Conservation (phyloP, 2,888 invertebrate genomes). For the Aphidius colemani region DNA sequence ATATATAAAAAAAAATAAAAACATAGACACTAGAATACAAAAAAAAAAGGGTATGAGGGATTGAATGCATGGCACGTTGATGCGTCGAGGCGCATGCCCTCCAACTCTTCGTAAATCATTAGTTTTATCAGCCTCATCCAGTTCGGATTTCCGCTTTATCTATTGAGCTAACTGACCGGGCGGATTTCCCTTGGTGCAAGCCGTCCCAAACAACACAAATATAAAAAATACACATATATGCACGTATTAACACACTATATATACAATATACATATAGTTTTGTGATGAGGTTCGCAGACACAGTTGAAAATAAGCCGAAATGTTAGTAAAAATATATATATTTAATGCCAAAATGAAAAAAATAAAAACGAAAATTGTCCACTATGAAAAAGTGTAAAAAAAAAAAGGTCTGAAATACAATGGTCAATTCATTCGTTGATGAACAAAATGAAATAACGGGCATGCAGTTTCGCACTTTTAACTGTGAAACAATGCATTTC, state of each 20-base stretch:
- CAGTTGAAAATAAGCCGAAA: constrained; percentile 14
- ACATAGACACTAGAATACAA: no score
- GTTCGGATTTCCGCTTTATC: constrained; percentile 55
- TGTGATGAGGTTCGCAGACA: no score
- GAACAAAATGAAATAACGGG: constrained; percentile 19
- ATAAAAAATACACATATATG: constrained; percentile 1
- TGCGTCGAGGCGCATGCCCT: constrained; percentile 19
- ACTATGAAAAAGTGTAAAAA: background rate
- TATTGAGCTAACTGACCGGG: constrained; percentile 49
- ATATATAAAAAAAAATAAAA: no score
- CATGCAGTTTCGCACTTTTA: constrained; percentile 2
- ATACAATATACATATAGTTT: no score
- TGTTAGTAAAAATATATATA: constrained; percentile 5
- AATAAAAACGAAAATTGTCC: no score
- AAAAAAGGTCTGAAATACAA: constrained; percentile 46
- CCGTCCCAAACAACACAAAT: constrained; percentile 13
- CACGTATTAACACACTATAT: no score
- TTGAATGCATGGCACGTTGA: constrained; percentile 1
- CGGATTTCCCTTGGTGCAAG: constrained; percentile 25
- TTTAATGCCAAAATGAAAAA: no score
- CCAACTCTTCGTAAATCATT: constrained; percentile 52
- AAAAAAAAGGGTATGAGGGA: no score
- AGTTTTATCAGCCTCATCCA: constrained; percentile 57
- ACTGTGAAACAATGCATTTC: constrained; percentile 13
- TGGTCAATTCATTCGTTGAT: constrained; percentile 37